Evolutionary conservation across 2,888 invertebrate genomes (phyloP).

Genomic region (Lampropteryx suffumata): DNA sequence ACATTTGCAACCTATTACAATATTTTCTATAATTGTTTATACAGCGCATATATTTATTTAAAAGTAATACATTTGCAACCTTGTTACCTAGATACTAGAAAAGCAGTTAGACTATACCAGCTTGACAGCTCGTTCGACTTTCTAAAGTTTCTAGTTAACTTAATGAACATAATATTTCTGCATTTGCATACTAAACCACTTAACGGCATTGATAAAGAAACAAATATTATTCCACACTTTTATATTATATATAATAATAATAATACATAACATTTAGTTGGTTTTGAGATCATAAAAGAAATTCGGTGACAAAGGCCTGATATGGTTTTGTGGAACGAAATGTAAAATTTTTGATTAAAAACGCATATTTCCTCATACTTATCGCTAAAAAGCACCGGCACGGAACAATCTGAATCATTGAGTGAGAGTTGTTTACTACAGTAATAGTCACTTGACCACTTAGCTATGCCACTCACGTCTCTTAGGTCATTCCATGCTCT

Average conservation of each 20-base stretch:
- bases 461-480: constrained; percentile 29
- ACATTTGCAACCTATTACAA: too few species aligned
- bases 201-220: constrained; percentile 10
- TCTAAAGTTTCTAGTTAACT: constrained; percentile 18
- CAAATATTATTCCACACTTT: too few species aligned
- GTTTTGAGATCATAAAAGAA: too few species aligned
- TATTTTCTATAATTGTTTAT: too few species aligned
- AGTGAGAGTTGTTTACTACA: constrained; percentile 35
- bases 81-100: not conserved
- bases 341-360: too few species aligned
- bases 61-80: not conserved
- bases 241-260: too few species aligned
- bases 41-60: too few species aligned
- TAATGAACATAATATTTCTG: constrained; percentile 15
- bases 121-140: constrained; percentile 12
- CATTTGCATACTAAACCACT: constrained; percentile 8
- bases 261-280: too few species aligned
- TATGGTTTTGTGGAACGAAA: too few species aligned
- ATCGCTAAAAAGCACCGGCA: constrained; percentile 13
- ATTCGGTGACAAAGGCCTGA: too few species aligned
- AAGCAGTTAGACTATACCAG: not conserved
- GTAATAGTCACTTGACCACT: constrained; percentile 26
- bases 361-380: not conserved
- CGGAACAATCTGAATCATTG: constrained; percentile 27
- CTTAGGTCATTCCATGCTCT: constrained; percentile 23